Conservation (phyloP, 2,888 invertebrate genomes). For the Spilosoma lubricipeda region DNA sequence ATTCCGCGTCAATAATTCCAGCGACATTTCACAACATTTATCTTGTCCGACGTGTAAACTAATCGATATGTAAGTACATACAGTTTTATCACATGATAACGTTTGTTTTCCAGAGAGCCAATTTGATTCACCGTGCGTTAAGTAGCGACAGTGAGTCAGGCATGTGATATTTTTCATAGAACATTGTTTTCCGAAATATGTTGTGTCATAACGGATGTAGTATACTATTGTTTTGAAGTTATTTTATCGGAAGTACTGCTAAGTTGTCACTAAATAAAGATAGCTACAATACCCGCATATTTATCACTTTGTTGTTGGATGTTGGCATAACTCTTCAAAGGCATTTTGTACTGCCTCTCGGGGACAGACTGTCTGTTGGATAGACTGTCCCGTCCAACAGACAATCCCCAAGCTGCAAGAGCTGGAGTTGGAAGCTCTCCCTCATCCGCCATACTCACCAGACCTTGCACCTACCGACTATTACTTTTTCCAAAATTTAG, state of each 20-base stretch:
- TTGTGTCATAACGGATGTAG: conserved; percentile 46
- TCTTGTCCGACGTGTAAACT: conserved; percentile 11
- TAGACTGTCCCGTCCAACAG: too few species aligned
- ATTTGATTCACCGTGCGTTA: conserved; percentile 27
- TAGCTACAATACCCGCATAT: too few species aligned
- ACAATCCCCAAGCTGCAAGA: too few species aligned
- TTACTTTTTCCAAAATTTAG: too few species aligned
- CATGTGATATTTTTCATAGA: conserved; percentile 32
- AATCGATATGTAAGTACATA: conserved; percentile 21
- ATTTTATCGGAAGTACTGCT: conserved; percentile 3
- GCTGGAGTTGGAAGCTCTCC: too few species aligned
- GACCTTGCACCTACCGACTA: too few species aligned
- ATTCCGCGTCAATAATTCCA: neutral
- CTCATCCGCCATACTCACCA: too few species aligned
- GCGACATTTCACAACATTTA: conserved; percentile 11
- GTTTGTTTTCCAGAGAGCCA: conserved; percentile 44
- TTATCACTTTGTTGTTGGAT: too few species aligned
- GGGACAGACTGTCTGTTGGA: too few species aligned
- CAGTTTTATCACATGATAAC: conserved; percentile 56
- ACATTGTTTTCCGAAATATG: conserved; percentile 33
- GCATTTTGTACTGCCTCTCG: too few species aligned
- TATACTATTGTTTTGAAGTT: conserved; percentile 9
- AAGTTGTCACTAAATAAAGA: neutral
- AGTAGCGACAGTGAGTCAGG: conserved; percentile 40
- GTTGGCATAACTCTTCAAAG: too few species aligned